Base-by-base conservation (phyloP, 1,140 invertebrate species). In the Orchesella cincta region DNA sequence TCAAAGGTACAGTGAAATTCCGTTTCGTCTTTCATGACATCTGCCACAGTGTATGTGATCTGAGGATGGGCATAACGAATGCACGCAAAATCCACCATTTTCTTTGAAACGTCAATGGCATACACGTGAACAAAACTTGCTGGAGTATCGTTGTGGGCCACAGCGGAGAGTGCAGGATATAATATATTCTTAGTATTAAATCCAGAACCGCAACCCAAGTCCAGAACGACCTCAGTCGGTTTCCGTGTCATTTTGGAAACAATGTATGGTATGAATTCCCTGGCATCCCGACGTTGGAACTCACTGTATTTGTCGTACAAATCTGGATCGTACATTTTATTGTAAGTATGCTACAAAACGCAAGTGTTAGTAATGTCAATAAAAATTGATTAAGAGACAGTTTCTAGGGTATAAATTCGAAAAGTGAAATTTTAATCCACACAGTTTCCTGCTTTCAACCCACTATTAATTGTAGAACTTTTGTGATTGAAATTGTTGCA, bases 251-350 rank as follows among this genome's bases (percentile, higher is more conserved):
- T 75, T 76, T 78, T 28, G 23, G 78, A 76, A 14, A 79, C 78
- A 23, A 82, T 74, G 78, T 80, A 79, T 0, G 81, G 81, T 8
- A 82, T 57, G 28, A 82, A 34, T 62, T 82, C 81, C n/a, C 62
- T 39, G 29, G 73, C 73, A 77, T 82, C 75, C 34, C 77, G 54
- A 18, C 81, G 26, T 77, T 82, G 77, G 75, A 79, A 76, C 26
- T 81, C 75, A 75, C 80, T 78, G 78, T 79, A 78, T 39, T 79
- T 52, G 54, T 82, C 81, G 57, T 82, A 82, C n/a, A 57, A 78
- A n/a, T 82, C 79, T 2, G 81, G 81, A 73, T 79, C 79, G 76
- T 81, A 74, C 81, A 81, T 81, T 62, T 79, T 79, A n/a, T n/a
- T n/a, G n/a, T n/a, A n/a, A n/a, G n/a, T n/a, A n/a, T n/a, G n/a